Percentiles rank a stretch among this genome's conserved stretches.
Evolutionary conservation across 1,140 invertebrate genomes (phyloP).

Genomic region (Drosophila ficusphila): DNA sequence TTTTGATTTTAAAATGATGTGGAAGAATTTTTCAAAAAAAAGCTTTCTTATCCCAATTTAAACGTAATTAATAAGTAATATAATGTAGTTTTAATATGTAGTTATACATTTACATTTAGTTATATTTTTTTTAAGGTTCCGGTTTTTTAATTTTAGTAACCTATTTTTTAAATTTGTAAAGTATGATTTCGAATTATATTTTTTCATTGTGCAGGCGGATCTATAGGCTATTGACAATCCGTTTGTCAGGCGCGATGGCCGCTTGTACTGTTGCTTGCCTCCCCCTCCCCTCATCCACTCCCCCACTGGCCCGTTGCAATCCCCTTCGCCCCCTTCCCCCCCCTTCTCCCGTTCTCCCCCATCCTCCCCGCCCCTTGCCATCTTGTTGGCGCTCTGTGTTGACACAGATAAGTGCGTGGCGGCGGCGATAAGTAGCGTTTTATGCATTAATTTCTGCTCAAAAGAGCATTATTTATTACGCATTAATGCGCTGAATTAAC

Average conservation of each 20-base stretch:
- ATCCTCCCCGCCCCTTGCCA: conserved; percentile 2
- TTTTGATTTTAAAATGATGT: neutral
- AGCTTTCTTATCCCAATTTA: too few relatives aligned
- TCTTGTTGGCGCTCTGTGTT: conserved; percentile 63
- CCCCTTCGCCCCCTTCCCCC: neutral
- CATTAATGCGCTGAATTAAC: conserved; percentile 83
- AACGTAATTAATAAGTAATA: too few relatives aligned
- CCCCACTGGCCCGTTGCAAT: neutral
- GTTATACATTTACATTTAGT: too few relatives aligned
- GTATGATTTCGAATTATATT: neutral
- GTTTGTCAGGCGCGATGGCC: conserved; percentile 60
- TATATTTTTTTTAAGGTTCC: neutral
- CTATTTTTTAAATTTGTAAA: neutral
- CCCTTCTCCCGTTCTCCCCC: neutral
- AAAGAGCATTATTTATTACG: conserved; percentile 81
- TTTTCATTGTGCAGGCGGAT: conserved; percentile 48
- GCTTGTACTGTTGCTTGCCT: conserved; percentile 2
- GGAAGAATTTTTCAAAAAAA: too few relatives aligned
- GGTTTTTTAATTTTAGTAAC: neutral
- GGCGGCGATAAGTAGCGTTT: conserved; percentile 80
- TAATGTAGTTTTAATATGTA: too few relatives aligned
- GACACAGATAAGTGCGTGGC: conserved; percentile 81
- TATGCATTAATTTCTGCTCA: conserved; percentile 82
- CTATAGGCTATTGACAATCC: conserved; percentile 77
- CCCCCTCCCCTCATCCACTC: conserved; percentile 1